Conservation (phyloP, 1,140 invertebrate genomes). For the Platorchestia sp. region DNA sequence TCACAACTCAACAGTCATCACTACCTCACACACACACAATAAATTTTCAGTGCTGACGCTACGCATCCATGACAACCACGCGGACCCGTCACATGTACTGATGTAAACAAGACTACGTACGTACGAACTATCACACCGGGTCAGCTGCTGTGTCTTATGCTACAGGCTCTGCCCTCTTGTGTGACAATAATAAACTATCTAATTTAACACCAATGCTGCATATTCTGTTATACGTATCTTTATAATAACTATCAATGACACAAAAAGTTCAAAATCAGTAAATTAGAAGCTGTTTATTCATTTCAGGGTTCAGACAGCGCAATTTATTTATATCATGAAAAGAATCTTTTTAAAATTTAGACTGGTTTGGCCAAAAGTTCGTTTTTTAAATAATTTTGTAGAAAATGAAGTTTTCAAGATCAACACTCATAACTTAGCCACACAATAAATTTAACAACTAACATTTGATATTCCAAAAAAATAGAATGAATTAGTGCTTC, state of each 20-base stretch:
- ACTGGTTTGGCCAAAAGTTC: background rate
- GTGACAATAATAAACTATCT: background rate
- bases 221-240: background rate
- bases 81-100: constrained; percentile 5
- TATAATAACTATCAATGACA: background rate
- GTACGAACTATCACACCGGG: background rate
- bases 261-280: background rate
- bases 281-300: background rate
- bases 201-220: background rate
- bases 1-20: background rate
- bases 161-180: background rate
- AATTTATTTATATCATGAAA: too few species aligned
- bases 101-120: constrained; percentile 24
- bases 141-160: background rate
- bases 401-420: background rate
- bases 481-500: too few species aligned
- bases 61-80: constrained; percentile 30
- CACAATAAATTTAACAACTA: too few species aligned
- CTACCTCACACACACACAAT: background rate
- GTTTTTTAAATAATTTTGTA: background rate
- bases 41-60: background rate
- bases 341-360: background rate
- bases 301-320: background rate
- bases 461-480: too few species aligned
- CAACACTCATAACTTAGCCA: background rate